Conservation (phyloP, 1,140 invertebrate genomes). For the Sesamia nonagrioides region DNA sequence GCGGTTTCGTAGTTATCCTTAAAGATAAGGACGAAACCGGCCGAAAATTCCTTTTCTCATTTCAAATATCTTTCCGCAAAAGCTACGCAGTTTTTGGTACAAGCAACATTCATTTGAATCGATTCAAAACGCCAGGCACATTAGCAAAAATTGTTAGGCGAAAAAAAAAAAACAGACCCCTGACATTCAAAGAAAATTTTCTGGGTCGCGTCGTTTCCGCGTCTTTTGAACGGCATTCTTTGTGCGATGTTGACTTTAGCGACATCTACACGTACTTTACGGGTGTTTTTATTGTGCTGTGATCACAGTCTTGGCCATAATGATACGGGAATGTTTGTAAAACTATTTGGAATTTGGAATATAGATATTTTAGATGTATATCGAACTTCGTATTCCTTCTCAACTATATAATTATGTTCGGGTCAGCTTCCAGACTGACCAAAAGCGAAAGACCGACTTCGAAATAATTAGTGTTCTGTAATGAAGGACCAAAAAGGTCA, state of each 20-base stretch:
- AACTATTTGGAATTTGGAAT: not conserved
- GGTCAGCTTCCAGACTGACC: too few relatives aligned
- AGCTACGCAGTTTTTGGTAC: constrained; percentile 28
- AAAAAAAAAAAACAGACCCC: constrained; percentile 22
- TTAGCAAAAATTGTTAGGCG: constrained; percentile 26
- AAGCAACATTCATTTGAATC: constrained; percentile 21
- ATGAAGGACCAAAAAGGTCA: too few relatives aligned
- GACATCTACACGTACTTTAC: constrained; percentile 14
- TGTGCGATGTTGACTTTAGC: constrained; percentile 38
- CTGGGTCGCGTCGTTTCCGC: constrained; percentile 41
- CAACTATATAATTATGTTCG: too few relatives aligned
- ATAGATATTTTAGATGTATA: too few relatives aligned
- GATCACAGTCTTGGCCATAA: constrained; percentile 19
- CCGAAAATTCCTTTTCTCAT: not conserved
- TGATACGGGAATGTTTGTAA: not conserved
- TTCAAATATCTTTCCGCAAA: constrained; percentile 3
- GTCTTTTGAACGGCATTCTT: constrained; percentile 24
- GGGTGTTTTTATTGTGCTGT: constrained; percentile 13
- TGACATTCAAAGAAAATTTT: constrained; percentile 31
- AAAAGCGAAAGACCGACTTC: too few relatives aligned
- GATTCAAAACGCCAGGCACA: constrained; percentile 37
- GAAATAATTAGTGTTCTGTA: too few relatives aligned
- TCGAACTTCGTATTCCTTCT: too few relatives aligned
- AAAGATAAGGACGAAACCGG: not conserved
- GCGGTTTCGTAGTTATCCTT: too few relatives aligned